Evolutionary conservation across 2,888 invertebrate species (phyloP).

Genomic region (Empis livida): DNA sequence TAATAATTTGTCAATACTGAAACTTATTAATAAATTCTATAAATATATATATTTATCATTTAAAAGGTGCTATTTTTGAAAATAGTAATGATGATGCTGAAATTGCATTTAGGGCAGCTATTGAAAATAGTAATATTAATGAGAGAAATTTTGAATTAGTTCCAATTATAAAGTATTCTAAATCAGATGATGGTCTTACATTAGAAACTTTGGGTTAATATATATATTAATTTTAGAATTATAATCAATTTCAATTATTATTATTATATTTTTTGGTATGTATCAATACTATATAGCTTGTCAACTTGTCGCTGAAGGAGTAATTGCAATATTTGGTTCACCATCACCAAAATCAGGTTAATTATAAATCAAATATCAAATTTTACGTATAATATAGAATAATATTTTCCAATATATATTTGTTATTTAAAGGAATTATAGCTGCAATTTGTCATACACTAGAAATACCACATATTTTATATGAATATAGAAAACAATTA

Average conservation of each 20-base stretch:
- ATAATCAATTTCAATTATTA: neutral
- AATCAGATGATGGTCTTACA: conserved; percentile 29
- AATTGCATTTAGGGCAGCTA: conserved; percentile 44
- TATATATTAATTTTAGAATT: neutral
- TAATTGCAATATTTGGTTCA: conserved; percentile 62
- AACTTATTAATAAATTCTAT: neutral
- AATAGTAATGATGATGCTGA: conserved; percentile 41
- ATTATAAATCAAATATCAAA: neutral
- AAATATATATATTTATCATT: no score
- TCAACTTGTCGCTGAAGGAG: conserved; percentile 47
- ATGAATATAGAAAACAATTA: conserved; percentile 44
- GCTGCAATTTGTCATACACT: conserved; percentile 47
- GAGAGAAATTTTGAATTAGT: conserved; percentile 28
- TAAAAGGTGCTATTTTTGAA: conserved; percentile 39
- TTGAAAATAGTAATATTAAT: conserved; percentile 24
- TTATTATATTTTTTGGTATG: conserved; percentile 2
- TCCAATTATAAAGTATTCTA: conserved; percentile 26
- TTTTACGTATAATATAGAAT: neutral
- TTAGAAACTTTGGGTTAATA: conserved; percentile 29
- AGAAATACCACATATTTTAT: conserved; percentile 50
- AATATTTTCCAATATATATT: no score
- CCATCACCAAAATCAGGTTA: conserved; percentile 31
- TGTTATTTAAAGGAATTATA: conserved; percentile 28
- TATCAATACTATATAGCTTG: conserved; percentile 54
- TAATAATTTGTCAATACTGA: no score